A percentile compares a stretch with the other conserved stretches of the same genome.
Evolutionary conservation across 2,113 vertebrate species (phyloP).

Genomic region (Menura novaehollandiae): DNA sequence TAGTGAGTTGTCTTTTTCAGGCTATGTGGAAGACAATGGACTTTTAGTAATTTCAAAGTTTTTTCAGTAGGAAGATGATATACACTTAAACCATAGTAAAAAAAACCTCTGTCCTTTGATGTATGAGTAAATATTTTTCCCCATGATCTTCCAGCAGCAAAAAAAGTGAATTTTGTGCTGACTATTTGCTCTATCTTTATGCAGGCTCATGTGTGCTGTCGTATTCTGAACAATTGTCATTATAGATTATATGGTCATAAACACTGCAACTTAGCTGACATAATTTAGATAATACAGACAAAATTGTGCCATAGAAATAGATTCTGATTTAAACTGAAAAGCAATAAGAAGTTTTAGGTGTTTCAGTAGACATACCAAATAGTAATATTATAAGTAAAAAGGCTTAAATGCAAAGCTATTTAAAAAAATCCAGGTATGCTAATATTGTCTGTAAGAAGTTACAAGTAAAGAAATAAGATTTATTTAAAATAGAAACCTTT

Average conservation of each 20-base stretch:
- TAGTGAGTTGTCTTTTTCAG: not conserved
- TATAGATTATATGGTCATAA: not conserved
- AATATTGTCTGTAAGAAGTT: not conserved
- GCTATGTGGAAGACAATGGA: not conserved
- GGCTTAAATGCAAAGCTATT: not conserved
- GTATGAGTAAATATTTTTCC: not conserved
- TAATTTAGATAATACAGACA: not conserved
- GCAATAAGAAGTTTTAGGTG: not conserved
- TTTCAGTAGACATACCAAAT: not conserved
- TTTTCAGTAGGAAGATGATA: not conserved
- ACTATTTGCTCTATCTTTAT: not conserved
- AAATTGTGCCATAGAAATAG: not conserved
- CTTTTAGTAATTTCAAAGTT: not conserved
- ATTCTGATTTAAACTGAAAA: not conserved
- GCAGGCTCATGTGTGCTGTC: not conserved
- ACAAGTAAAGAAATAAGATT: fast-evolving
- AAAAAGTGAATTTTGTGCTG: not conserved
- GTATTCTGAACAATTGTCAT: not conserved
- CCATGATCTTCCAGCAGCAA: not conserved
- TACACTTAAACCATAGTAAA: not conserved
- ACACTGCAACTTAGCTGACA: not conserved
- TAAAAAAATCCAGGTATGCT: not conserved
- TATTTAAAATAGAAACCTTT: not conserved
- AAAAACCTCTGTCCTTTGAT: not conserved
- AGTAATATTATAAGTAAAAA: not conserved